Evolutionary conservation across 1,140 invertebrate genomes (phyloP).

Genomic region (Tribolium madens): DNA sequence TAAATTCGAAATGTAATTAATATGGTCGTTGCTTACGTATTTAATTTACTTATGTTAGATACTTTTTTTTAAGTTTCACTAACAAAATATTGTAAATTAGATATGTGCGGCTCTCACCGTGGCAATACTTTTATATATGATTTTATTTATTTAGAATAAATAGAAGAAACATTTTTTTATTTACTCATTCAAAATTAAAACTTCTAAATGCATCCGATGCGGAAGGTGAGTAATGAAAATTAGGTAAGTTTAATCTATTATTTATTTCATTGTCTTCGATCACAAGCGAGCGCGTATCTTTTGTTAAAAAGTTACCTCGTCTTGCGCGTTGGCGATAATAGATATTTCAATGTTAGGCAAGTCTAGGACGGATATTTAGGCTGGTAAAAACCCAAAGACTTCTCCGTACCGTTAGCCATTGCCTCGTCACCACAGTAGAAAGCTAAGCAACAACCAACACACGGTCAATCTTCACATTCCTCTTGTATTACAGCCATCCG

Average conservation of each 20-base stretch:
- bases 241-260: slow-evolving; percentile 16
- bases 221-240: not conserved
- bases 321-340: not conserved
- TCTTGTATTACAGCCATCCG: slow-evolving; percentile 39
- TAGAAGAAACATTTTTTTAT: slow-evolving; percentile 11
- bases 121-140: slow-evolving; percentile 43
- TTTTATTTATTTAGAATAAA: slow-evolving; percentile 46
- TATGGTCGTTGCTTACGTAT: slow-evolving; percentile 5
- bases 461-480: slow-evolving; percentile 37
- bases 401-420: slow-evolving; percentile 35
- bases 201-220: not conserved
- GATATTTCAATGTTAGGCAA: not conserved
- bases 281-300: not conserved
- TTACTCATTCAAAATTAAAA: not conserved
- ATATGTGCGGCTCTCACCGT: slow-evolving; percentile 14
- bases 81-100: slow-evolving; percentile 21
- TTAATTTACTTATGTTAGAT: not conserved
- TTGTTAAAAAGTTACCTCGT: not conserved
- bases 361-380: slow-evolving; percentile 21
- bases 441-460: slow-evolving; percentile 7
- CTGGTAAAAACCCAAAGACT: slow-evolving; percentile 33
- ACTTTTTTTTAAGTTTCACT: not conserved
- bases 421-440: slow-evolving; percentile 30
- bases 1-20: not conserved
- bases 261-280: not conserved